Conservation (phyloP, 2,888 invertebrate genomes). For the Rotaria macrura region DNA sequence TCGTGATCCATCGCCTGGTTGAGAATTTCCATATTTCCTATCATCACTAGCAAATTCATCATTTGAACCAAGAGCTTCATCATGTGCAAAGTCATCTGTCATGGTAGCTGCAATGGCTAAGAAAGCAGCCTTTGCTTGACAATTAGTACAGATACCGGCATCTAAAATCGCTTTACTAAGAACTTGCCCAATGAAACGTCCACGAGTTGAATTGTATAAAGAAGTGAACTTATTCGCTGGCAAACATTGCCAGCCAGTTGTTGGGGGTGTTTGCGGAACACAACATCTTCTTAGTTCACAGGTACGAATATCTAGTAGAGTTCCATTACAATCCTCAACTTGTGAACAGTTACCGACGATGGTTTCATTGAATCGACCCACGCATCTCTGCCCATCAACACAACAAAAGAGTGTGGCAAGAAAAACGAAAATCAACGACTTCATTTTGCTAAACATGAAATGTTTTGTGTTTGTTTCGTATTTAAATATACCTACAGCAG, state of each 20-base stretch:
- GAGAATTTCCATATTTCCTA: not conserved
- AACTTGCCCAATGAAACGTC: not conserved
- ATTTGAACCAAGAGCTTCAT: not conserved
- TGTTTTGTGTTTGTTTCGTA: no score
- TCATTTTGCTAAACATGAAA: not conserved
- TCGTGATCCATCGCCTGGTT: not conserved
- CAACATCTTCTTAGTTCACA: not conserved
- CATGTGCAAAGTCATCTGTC: not conserved
- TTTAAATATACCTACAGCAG: no score
- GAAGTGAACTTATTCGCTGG: not conserved
- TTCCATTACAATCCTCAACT: not conserved
- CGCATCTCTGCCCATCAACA: not conserved
- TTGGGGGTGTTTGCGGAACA: not conserved
- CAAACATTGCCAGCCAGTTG: not conserved
- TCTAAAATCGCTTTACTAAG: not conserved
- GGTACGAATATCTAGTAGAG: not conserved
- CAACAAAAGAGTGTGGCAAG: not conserved
- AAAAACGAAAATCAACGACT: not conserved
- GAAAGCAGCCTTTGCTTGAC: not conserved
- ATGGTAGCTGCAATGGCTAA: not conserved
- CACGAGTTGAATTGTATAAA: not conserved
- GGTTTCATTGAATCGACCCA: not conserved
- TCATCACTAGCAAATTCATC: not conserved
- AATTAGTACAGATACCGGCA: not conserved
- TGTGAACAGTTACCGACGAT: not conserved